Evolutionary conservation across 1,140 invertebrate genomes (phyloP), one percentile per base, ranked within the genome.

Genomic region (Lucilia cuprina): DNA sequence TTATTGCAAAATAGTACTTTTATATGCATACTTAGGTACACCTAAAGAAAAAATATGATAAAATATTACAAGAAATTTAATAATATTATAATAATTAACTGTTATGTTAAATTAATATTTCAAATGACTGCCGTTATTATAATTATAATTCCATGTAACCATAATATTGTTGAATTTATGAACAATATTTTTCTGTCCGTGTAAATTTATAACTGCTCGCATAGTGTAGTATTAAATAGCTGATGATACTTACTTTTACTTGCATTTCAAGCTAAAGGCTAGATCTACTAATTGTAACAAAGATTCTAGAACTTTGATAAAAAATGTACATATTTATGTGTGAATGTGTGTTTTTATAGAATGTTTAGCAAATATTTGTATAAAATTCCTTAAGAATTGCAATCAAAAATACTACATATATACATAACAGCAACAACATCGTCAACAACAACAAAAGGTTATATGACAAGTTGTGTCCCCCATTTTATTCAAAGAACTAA

Each of bases 211-310:
- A 2, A 1, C 2, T 49, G 5, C 5, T 49, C 13, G 49, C 13
- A 49, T 12, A 49, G 49, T 49, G 49, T 49, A 49, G 25, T 49
- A 9, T 49, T 14, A 14, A 49, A 14, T 49, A 49, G 49, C 49
- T 49, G 49, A 12, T 49, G 49, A 5, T 55, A 55, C 50, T 12
- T 55, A 55, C 50, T 55, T 55, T 70, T 70, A 21, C 65, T 70
- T 70, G n/a, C 65, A 70, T 55, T 55, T 55, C 17, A 55, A 55
- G 50, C 50, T 55, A 55, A 55, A 55, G 50, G 50, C 50, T 70
- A 70, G 65, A 70, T 25, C 65, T 21, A 70, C 65, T 70, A 70
- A 70, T 70, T 70, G 65, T 70, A 70, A 21, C n/a, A 70, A 70
- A 70, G 65, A 70, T 70, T 70, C 65, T 21, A 21, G 65, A 19